Percentiles rank a stretch among this genome's conserved stretches.
These are phyloP conservation scores for Tipula unca DNA, from an alignment of 2,888 invertebrate species.

Conservation along the genomic window DNA sequence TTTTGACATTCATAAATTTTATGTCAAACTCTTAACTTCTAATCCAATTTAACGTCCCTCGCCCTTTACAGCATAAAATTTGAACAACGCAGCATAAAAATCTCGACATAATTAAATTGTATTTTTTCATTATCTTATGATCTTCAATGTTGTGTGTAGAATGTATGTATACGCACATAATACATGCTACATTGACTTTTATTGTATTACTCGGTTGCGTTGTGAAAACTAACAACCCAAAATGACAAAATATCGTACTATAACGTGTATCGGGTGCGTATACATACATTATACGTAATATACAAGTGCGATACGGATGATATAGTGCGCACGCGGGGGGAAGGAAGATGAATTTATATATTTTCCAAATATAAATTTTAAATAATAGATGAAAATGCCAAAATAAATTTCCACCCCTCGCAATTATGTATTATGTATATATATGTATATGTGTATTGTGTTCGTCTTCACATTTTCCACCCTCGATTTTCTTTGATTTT, in stretches of 20 bases:
- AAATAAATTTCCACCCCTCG: background rate
- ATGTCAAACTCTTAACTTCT: background rate
- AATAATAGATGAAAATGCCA: background rate
- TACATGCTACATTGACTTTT: background rate
- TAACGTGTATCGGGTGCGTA: background rate
- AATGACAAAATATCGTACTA: background rate
- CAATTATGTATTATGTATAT: background rate
- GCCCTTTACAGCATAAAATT: background rate
- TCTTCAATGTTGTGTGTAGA: background rate
- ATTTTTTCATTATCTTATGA: slow-evolving; percentile 8
- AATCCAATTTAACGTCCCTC: background rate
- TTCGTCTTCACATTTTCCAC: background rate
- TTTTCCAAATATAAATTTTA: background rate
- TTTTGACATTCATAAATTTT: background rate
- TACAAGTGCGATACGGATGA: background rate
- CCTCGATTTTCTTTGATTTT: background rate
- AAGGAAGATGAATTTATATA: background rate
- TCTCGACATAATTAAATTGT: slow-evolving; percentile 2
- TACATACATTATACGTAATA: background rate
- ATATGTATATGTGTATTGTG: background rate
- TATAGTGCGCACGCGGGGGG: background rate
- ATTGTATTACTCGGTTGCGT: background rate
- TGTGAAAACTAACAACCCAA: slow-evolving; percentile 14
- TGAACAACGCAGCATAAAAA: background rate
- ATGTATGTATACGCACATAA: no score